These are phyloP conservation scores for Gymnogyps californianus DNA, from an alignment of 2,113 vertebrate genomes.

Conservation along the genomic window DNA sequence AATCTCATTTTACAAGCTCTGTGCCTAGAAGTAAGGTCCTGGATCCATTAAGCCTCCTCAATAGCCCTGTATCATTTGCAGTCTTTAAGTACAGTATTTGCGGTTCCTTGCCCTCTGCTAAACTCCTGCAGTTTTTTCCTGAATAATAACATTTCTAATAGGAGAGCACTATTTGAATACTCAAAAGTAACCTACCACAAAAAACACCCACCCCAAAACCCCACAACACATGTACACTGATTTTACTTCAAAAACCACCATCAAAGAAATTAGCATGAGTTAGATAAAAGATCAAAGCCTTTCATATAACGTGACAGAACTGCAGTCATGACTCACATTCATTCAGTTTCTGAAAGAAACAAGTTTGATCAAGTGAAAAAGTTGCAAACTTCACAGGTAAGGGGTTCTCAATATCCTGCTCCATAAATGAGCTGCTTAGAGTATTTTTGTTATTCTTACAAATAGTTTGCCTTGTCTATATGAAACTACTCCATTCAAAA, in stretches of 20 bases:
- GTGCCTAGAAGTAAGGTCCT: not conserved
- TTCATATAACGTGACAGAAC: not conserved
- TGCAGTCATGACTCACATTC: not conserved
- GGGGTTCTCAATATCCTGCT: not conserved
- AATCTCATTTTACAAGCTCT: not conserved
- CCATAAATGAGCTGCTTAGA: not conserved
- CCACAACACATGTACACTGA: not conserved
- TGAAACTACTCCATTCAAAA: not conserved
- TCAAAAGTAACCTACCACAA: not conserved
- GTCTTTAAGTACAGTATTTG: not conserved
- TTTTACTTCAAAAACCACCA: not conserved
- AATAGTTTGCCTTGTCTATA: not conserved
- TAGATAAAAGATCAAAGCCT: constrained; percentile 28
- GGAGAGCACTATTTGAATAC: not conserved
- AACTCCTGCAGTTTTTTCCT: not conserved
- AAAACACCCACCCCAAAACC: not conserved
- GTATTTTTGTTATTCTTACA: not conserved
- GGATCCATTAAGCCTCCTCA: not conserved
- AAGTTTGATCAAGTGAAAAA: not conserved
- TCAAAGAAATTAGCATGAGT: not conserved
- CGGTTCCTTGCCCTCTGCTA: not conserved
- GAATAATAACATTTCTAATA: not conserved
- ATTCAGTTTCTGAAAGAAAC: not conserved
- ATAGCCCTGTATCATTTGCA: not conserved
- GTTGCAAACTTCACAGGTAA: not conserved